These are phyloP conservation scores for Heliconius sara DNA, from an alignment of 2,888 invertebrate species.

Conservation along the genomic window DNA sequence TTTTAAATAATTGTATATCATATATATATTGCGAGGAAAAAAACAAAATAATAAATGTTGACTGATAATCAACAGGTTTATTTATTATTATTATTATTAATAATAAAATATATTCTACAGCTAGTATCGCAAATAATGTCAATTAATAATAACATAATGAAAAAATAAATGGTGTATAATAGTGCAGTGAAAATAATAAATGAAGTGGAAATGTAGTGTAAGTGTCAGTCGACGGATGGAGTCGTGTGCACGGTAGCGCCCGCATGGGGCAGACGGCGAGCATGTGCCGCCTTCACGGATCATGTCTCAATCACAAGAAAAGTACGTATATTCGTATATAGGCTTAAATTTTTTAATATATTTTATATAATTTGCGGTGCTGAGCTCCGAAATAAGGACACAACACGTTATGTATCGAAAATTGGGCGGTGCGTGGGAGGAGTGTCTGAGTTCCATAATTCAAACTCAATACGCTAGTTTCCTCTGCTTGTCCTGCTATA, in stretches of 20 bases:
- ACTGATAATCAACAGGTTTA: conserved; percentile 50
- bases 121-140: conserved; percentile 61
- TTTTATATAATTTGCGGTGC: not conserved
- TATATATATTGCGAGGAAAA: too few relatives aligned
- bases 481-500: not conserved
- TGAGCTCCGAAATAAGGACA: not conserved
- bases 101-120: conserved; percentile 44
- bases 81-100: not conserved
- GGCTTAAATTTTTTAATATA: not conserved
- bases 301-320: conserved; percentile 89
- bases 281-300: conserved; percentile 91
- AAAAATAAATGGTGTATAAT: conserved; percentile 46
- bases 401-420: too few relatives aligned
- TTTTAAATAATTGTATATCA: too few relatives aligned
- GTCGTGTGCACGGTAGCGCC: conserved; percentile 77
- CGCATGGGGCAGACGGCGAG: conserved; percentile 92
- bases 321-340: conserved; percentile 80
- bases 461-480: too few relatives aligned
- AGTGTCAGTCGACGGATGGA: conserved; percentile 69
- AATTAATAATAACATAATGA: conserved; percentile 30
- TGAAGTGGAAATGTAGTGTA: conserved; percentile 60
- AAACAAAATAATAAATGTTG: too few relatives aligned
- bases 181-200: conserved; percentile 63
- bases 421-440: too few relatives aligned
- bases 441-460: too few relatives aligned